Base-by-base conservation (phyloP, 53 echinoderm and acorn worm genomes). In the Arbacia lixula region DNA sequence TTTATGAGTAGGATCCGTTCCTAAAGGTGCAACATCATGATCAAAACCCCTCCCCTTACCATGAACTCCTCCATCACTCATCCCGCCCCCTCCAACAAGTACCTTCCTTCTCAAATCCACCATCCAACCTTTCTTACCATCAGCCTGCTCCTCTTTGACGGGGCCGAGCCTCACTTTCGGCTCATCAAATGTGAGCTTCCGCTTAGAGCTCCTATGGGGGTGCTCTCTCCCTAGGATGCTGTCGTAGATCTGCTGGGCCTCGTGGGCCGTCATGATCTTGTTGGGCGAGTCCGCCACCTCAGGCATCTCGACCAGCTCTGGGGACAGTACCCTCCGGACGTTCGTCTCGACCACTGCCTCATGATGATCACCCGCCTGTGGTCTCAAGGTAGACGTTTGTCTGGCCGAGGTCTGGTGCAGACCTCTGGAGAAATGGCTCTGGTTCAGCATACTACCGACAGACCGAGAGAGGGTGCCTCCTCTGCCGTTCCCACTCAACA, bases 191-290 rank as follows among this genome's bases (percentile, higher is more conserved):
- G 77, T 64, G 4, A 91, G 61, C 80, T 91, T 87, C 56, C 91
- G 68, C 51, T 91, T 85, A 9, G 87, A 87, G 53, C 43, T 60
- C 12, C 79, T 85, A 2, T 41, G 37, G 5, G 85, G 61, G 22
- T 67, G 60, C 58, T 84, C 40, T 33, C 68, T 88, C 5, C 52
- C 80, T 0, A 85, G 72, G 22, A 91, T 91, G 53, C 68, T 71
- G 52, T 91, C 78, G 32, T 91, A 91, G 9, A 91, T 88, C 36
- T 85, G 52, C 72, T 87, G 87, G 38, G 87, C 88, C 46, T 91
- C 85, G 26, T 85, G 80, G 11, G 91, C 91, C 0, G 62, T 91
- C 91, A 87, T 85, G 55, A 76, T 68, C 41, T 61, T 11, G 21
- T 84, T 52, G 6, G 83, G 85, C 1, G 89, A 85, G 60, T 89